A percentile compares a stretch with the other conserved stretches of the same genome.
These are phyloP conservation scores for Galerucella calmariensis DNA, from an alignment of 2,888 invertebrate species.

Conservation along the genomic window DNA sequence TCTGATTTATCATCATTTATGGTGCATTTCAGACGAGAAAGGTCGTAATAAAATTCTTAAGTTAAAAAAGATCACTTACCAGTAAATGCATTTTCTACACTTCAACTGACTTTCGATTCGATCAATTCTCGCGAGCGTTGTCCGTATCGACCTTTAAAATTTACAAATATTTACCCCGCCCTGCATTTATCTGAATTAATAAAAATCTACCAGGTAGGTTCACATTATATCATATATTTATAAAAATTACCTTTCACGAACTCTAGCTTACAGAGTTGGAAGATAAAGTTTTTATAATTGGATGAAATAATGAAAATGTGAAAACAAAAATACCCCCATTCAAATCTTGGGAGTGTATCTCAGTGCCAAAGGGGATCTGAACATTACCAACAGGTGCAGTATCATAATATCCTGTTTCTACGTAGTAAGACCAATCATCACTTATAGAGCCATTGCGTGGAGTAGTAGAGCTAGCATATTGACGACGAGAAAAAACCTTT, in stretches of 20 bases:
- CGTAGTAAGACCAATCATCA: no score
- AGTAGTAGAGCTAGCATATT: no score
- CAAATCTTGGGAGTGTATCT: no score
- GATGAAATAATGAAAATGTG: no score
- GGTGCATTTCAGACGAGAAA: slow-evolving; percentile 7
- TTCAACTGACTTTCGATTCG: slow-evolving; percentile 24
- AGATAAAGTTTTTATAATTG: no score
- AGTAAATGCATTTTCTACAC: slow-evolving; percentile 27
- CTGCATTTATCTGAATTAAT: slow-evolving; percentile 25
- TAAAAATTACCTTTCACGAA: background rate
- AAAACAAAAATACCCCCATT: no score
- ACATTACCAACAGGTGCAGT: no score
- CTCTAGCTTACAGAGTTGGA: background rate
- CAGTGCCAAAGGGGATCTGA: no score
- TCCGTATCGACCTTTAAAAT: slow-evolving; percentile 34
- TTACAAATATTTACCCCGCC: slow-evolving; percentile 37
- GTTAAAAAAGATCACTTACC: slow-evolving; percentile 24
- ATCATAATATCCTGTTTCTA: no score
- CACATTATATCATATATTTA: background rate
- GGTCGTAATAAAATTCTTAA: slow-evolving; percentile 26
- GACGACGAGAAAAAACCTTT: no score
- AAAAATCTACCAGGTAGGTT: background rate
- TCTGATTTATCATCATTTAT: slow-evolving; percentile 22
- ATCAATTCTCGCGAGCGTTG: slow-evolving; percentile 11
- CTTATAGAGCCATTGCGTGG: no score